Evolutionary conservation across 2,113 vertebrate genomes (phyloP), one percentile per base, ranked within the genome.

Genomic region (Sakesphorus luctuosus): DNA sequence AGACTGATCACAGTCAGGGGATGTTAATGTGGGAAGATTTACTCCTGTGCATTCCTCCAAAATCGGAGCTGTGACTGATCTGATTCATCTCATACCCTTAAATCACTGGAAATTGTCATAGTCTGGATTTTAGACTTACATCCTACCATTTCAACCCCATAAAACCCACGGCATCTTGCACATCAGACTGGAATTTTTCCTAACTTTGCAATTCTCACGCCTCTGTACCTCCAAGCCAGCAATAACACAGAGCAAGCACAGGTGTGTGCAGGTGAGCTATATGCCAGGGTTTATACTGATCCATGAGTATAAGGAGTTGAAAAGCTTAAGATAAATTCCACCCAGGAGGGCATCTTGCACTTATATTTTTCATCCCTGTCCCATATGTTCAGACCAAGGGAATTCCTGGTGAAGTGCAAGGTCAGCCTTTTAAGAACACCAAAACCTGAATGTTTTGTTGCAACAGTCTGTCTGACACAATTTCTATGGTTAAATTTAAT

Each of bases 1-100:
- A 98, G 95, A 97, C 59, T 79, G 93, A 98, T 95, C 82, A 49
- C 89, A 95, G 96, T 85, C 89, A 87, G 90, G 91, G 93, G 95
- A 81, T 94, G 94, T 94, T 97, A 94, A 97, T 74, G 58, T 89
- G 92, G 80, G 85, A 96, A 97, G 94, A 97, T 94, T 83, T 85
- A 96, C 96, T 84, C 72, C 63, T 91, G 59, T 33, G 21, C 90
- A 84, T 94, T 96, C 96, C 95, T 89, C 1, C 9, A 4, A 56
- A 95, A 93, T 95, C 29, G 3, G 91, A 89, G 56, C 85, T 94
- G 95, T 96, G 96, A 96, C 95, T 90, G 85, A 78, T 96, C 53
- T 68, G 83, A 96, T 73, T 87, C 83, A 84, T 95, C 97, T 96
- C 3, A 5, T 84, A 61, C 63, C 80, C 77, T 84, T 65, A 88